Evolutionary conservation across 2,797 vertebrate species (phyloP).

Genomic region (Parauchenoglanis ngamensis): DNA sequence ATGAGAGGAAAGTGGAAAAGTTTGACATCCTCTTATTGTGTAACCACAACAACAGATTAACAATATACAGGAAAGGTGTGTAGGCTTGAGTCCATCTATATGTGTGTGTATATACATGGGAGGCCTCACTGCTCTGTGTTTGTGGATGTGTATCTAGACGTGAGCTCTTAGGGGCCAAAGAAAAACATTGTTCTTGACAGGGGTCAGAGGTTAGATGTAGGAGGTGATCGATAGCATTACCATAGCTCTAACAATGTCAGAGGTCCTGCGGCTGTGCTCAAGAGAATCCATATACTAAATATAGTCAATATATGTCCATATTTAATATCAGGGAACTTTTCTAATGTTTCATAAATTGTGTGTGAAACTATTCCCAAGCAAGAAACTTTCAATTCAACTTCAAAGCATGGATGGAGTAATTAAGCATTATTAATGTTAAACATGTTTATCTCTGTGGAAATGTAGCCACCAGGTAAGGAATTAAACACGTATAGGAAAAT

Average conservation of each 20-base stretch:
- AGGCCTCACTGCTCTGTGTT: not conserved
- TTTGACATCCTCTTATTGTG: not conserved
- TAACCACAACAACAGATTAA: constrained; percentile 8
- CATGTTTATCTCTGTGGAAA: not conserved
- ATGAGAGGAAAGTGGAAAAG: not conserved
- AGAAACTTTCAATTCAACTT: not conserved
- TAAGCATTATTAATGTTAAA: not conserved
- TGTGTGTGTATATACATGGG: not conserved
- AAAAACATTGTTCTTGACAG: constrained; percentile 27
- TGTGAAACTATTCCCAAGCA: not conserved
- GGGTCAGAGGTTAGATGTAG: constrained; percentile 30
- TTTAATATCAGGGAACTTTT: not conserved
- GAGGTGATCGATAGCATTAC: constrained; percentile 51
- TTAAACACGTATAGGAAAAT: not conserved
- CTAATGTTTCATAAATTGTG: not conserved
- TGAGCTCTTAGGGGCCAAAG: constrained; percentile 12
- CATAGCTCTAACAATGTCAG: constrained; percentile 33
- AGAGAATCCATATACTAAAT: constrained; percentile 31
- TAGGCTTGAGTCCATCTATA: constrained; percentile 12
- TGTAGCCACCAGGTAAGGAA: not conserved
- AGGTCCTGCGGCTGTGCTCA: constrained; percentile 32
- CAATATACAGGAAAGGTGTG: constrained; percentile 6
- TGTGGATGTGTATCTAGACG: constrained; percentile 16
- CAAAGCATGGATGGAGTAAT: not conserved
- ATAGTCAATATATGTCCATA: constrained; percentile 16